These are phyloP conservation scores for Mamestra configurata DNA, from an alignment of 1,140 invertebrate genomes.

Conservation along the genomic window DNA sequence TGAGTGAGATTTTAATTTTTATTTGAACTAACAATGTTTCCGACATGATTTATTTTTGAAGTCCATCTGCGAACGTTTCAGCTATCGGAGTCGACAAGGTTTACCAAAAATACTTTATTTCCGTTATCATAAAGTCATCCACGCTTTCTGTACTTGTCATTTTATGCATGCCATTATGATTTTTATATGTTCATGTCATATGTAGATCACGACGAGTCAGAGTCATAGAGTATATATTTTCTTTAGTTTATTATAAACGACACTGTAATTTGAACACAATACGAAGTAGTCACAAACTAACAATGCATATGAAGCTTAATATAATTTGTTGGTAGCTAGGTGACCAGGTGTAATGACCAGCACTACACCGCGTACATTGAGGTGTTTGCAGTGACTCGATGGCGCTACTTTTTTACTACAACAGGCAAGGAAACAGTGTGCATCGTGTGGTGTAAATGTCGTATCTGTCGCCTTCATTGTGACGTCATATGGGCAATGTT, in stretches of 20 bases:
- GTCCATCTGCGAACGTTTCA: conserved; percentile 74
- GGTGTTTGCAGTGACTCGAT: conserved; percentile 66
- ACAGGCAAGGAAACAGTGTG: conserved; percentile 69
- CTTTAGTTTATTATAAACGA: conserved; percentile 60
- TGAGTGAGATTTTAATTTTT: conserved; percentile 82
- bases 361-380: conserved; percentile 50
- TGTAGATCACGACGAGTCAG: conserved; percentile 50
- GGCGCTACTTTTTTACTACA: conserved; percentile 87
- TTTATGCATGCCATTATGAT: conserved; percentile 82
- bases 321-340: conserved; percentile 65
- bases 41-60: conserved; percentile 87
- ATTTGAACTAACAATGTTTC: conserved; percentile 75
- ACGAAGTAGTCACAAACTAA: conserved; percentile 77
- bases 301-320: conserved; percentile 75
- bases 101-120: conserved; percentile 48
- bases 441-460: conserved; percentile 51
- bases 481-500: conserved; percentile 88
- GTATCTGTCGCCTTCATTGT: conserved; percentile 81
- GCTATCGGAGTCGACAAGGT: conserved; percentile 47
- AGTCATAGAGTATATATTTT: conserved; percentile 52
- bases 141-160: conserved; percentile 79
- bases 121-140: conserved; percentile 73
- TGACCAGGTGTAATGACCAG: no score
- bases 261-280: conserved; percentile 74
- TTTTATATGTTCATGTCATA: conserved; percentile 59